Percentiles rank a stretch among this genome's conserved stretches.
Evolutionary conservation across 1,140 invertebrate species (phyloP).

Genomic region (Penaeus chinensis): DNA sequence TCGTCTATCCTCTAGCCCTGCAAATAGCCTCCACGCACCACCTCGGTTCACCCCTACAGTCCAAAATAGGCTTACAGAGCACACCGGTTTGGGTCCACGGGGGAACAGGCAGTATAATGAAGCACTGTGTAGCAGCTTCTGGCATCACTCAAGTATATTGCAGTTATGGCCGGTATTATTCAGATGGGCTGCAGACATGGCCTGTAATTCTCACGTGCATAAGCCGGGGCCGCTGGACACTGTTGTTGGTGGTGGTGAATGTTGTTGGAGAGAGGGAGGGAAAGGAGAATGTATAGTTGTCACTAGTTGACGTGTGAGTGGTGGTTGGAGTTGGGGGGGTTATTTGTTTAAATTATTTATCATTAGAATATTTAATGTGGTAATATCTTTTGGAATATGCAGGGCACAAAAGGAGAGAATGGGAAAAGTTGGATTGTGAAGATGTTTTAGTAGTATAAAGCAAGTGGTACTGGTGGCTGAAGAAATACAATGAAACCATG

Average conservation of each 20-base stretch:
- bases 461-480: too few species aligned
- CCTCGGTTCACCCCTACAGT: neutral
- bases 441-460: too few species aligned
- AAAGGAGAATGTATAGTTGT: neutral
- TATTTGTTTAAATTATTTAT: too few species aligned
- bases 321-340: neutral
- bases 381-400: too few species aligned
- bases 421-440: too few species aligned
- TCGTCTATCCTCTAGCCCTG: too few species aligned
- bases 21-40: neutral
- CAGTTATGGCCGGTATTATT: slow-evolving; percentile 61
- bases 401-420: too few species aligned
- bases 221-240: slow-evolving; percentile 21
- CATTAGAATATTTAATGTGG: too few species aligned
- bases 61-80: slow-evolving; percentile 44
- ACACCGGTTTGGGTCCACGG: slow-evolving; percentile 49
- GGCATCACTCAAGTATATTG: slow-evolving; percentile 62
- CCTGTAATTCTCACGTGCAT: slow-evolving; percentile 61
- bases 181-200: slow-evolving; percentile 59
- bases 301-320: slow-evolving; percentile 8
- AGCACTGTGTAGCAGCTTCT: slow-evolving; percentile 45
- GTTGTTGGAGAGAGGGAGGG: neutral
- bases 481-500: too few species aligned
- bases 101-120: slow-evolving; percentile 59
- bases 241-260: neutral